phyloP scores from a whole-genome alignment of 2,113 vertebrate genomes.

The Sinocyclocheilus anshuiensis region DNA sequence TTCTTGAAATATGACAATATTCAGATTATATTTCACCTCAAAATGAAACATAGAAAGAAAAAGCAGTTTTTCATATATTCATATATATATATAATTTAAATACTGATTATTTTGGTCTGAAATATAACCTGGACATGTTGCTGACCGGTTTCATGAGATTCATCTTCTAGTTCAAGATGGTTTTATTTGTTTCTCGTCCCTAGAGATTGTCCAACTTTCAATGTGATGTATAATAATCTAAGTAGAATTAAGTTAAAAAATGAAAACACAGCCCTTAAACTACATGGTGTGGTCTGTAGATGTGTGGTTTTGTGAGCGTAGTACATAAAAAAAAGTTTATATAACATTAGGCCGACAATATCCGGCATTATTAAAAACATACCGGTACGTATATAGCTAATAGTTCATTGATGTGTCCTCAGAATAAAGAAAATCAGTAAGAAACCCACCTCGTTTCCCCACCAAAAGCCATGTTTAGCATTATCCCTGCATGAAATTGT shows the following conservation, averaged over 20 bases:
- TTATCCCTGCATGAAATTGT: conserved; percentile 78
- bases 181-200: neutral
- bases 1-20: neutral
- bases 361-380: conserved; percentile 14
- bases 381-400: conserved; percentile 31
- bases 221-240: neutral
- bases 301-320: conserved; percentile 38
- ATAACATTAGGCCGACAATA: conserved; percentile 19
- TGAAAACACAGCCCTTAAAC: conserved; percentile 3
- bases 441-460: neutral
- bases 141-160: neutral
- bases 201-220: neutral
- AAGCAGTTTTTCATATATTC: neutral
- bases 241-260: neutral
- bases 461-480: conserved; percentile 74
- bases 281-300: conserved; percentile 36
- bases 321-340: conserved; percentile 22
- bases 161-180: neutral
- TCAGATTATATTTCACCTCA: neutral
- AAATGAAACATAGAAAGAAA: neutral
- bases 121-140: neutral
- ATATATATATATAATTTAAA: too few relatives aligned
- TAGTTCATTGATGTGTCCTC: conserved; percentile 24
- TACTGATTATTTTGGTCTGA: neutral
- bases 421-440: conserved; percentile 8